Conservation (phyloP, 1,140 invertebrate species). For the Drosophila repletoides region DNA sequence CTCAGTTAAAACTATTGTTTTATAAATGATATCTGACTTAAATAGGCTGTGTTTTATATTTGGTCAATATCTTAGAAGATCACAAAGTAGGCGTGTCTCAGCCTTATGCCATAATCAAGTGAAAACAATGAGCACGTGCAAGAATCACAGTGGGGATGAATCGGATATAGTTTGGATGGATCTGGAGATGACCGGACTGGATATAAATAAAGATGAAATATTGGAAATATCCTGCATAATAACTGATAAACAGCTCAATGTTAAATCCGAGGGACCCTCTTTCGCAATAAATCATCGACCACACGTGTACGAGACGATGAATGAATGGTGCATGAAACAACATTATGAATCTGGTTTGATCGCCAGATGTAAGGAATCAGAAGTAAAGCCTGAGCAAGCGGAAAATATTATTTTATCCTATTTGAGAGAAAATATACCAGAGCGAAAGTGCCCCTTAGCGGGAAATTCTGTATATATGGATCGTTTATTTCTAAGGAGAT, state of each 20-base stretch:
- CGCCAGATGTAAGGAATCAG: conserved; percentile 87
- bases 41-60: background rate
- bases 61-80: background rate
- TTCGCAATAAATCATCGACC: conserved; percentile 92
- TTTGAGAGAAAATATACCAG: conserved; percentile 86
- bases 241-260: conserved; percentile 91
- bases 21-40: conserved; percentile 17
- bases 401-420: conserved; percentile 90
- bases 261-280: conserved; percentile 90
- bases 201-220: conserved; percentile 90
- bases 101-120: background rate
- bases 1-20: background rate
- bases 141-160: background rate
- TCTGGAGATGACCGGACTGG: conserved; percentile 90
- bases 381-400: conserved; percentile 86
- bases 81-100: background rate
- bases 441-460: conserved; percentile 89
- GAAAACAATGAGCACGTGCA: conserved; percentile 31
- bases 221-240: conserved; percentile 95
- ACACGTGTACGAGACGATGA: conserved; percentile 89
- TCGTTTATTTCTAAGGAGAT: conserved; percentile 88
- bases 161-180: conserved; percentile 84
- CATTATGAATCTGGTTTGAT: conserved; percentile 90
- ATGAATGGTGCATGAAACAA: conserved; percentile 90
- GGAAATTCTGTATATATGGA: conserved; percentile 96